These are phyloP conservation scores for Patiria pectinifera DNA, from an alignment of 53 echinoderm and acorn worm genomes.

Conservation along the genomic window DNA sequence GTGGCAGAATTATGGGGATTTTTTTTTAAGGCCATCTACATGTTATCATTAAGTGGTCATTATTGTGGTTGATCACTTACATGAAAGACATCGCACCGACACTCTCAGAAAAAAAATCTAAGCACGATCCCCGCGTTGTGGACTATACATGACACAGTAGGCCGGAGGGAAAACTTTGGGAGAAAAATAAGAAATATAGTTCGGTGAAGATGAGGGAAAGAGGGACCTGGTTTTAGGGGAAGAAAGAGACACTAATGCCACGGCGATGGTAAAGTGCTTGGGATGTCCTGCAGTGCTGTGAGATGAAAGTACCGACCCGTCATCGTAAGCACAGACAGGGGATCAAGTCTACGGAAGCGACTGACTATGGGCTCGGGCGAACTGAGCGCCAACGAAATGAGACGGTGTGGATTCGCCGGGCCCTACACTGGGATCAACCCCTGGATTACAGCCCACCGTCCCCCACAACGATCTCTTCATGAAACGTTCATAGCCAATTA, in stretches of 20 bases:
- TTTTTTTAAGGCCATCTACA: conserved; percentile 22
- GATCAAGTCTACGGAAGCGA: conserved; percentile 34
- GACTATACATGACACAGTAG: conserved; percentile 31
- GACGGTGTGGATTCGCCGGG: not conserved
- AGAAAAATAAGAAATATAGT: not conserved
- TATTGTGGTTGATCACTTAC: conserved; percentile 55
- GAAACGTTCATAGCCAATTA: conserved; percentile 65
- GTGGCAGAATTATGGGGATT: conserved; percentile 39
- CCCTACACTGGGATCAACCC: conserved; percentile 12
- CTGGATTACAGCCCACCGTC: conserved; percentile 3
- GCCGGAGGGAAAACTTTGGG: conserved; percentile 15
- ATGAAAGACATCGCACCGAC: conserved; percentile 60
- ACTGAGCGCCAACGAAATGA: not conserved
- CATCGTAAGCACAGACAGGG: conserved; percentile 20
- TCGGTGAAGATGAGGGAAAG: conserved; percentile 26
- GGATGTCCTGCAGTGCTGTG: conserved; percentile 45
- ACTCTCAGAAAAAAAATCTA: conserved; percentile 11
- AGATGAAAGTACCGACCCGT: conserved; percentile 51
- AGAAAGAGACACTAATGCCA: conserved; percentile 54
- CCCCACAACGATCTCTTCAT: conserved; percentile 42
- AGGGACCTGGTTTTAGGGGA: conserved; percentile 31
- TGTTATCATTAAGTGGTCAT: conserved; percentile 55
- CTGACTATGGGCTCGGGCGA: not conserved
- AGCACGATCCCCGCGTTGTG: conserved; percentile 25
- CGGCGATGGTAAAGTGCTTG: conserved; percentile 53